Conservation (phyloP, 2,888 invertebrate genomes). For the Caenorhabditis sp. region DNA sequence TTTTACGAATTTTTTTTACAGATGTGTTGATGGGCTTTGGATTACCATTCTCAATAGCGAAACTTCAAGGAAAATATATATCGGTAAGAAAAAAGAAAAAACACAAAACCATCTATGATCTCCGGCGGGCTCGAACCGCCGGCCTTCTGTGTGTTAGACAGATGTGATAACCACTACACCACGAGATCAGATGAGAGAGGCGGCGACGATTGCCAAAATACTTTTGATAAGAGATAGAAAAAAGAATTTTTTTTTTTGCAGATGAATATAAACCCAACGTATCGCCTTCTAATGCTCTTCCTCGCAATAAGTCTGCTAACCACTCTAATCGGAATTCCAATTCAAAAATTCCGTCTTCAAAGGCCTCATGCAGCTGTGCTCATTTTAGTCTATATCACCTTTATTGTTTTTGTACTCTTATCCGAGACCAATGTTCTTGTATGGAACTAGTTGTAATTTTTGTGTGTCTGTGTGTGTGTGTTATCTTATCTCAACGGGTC, state of each 20-base stretch:
- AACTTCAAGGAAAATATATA: slow-evolving; percentile 54
- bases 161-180: too few species aligned
- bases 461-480: neutral
- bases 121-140: too few species aligned
- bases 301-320: slow-evolving; percentile 23
- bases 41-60: slow-evolving; percentile 59
- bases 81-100: slow-evolving; percentile 28
- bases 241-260: slow-evolving; percentile 21
- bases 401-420: slow-evolving; percentile 74
- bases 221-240: too few species aligned
- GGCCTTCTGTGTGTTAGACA: too few species aligned
- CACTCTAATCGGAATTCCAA: slow-evolving; percentile 33
- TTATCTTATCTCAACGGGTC: neutral
- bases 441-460: slow-evolving; percentile 30
- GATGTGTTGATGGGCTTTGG: slow-evolving; percentile 67
- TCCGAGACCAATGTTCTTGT: slow-evolving; percentile 71
- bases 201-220: neutral
- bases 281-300: slow-evolving; percentile 39
- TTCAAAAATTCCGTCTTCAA: slow-evolving; percentile 27
- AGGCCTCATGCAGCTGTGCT: slow-evolving; percentile 61
- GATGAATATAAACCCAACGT: slow-evolving; percentile 39
- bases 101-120: too few species aligned
- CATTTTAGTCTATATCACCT: slow-evolving; percentile 74
- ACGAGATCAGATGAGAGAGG: neutral
- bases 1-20: slow-evolving; percentile 18